phyloP scores from a whole-genome alignment of 2,888 invertebrate species.

The Acronicta alni region DNA sequence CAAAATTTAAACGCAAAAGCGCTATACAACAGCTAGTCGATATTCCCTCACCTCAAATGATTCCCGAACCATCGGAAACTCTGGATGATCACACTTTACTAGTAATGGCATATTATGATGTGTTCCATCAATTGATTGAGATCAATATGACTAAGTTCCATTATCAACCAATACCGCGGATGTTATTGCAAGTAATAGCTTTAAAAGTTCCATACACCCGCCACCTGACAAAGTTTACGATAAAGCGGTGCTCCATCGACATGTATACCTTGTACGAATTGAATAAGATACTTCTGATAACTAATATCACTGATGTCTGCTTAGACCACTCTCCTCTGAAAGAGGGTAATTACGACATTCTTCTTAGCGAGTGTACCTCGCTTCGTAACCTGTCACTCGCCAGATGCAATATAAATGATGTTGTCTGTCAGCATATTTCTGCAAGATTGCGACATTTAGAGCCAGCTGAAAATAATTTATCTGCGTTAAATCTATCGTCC shows the following conservation, averaged over 20 bases:
- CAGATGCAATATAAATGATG: slow-evolving; percentile 70
- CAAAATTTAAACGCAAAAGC: slow-evolving; percentile 19
- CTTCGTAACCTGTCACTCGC: slow-evolving; percentile 67
- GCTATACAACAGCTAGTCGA: not conserved
- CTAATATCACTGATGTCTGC: slow-evolving; percentile 66
- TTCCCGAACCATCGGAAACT: not conserved
- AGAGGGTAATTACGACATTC: slow-evolving; percentile 62
- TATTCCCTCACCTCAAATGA: not conserved
- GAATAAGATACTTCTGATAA: slow-evolving; percentile 61
- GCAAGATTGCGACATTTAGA: slow-evolving; percentile 54
- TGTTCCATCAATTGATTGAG: slow-evolving; percentile 62
- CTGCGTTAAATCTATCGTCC: slow-evolving; percentile 71
- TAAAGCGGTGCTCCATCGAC: slow-evolving; percentile 61
- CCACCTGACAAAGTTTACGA: slow-evolving; percentile 61
- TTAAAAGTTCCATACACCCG: slow-evolving; percentile 58
- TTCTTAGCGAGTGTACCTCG: slow-evolving; percentile 56
- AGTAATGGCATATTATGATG: slow-evolving; percentile 63
- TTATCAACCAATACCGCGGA: slow-evolving; percentile 53
- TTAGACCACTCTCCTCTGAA: slow-evolving; percentile 64
- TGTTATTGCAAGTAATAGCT: slow-evolving; percentile 65
- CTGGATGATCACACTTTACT: slow-evolving; percentile 34
- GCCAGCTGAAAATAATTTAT: slow-evolving; percentile 63
- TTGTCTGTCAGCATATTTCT: slow-evolving; percentile 63
- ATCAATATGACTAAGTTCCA: slow-evolving; percentile 57
- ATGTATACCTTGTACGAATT: slow-evolving; percentile 66